Conservation (phyloP, 2,797 vertebrate genomes). For the Myotis pilosus region DNA sequence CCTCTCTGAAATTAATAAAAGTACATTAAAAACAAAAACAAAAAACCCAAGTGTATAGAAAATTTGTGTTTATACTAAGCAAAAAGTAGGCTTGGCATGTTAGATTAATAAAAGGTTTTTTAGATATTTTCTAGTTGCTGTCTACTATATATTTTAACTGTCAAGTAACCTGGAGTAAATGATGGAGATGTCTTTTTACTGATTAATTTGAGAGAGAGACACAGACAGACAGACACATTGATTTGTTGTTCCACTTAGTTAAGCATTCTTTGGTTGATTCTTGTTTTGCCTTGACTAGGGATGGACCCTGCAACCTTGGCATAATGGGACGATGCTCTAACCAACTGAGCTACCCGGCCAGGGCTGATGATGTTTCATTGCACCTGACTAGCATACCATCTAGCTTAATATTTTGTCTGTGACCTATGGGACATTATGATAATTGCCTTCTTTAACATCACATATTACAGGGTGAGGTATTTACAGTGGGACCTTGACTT, state of each 20-base stretch:
- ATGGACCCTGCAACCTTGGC: not conserved
- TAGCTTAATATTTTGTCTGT: constrained; percentile 15
- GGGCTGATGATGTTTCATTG: not conserved
- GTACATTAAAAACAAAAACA: not conserved
- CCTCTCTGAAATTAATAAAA: too few relatives aligned
- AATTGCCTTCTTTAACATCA: not conserved
- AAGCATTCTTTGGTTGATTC: not conserved
- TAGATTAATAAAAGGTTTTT: constrained; percentile 42
- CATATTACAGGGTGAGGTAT: not conserved
- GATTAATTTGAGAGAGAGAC: not conserved
- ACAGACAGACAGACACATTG: not conserved
- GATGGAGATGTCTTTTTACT: not conserved
- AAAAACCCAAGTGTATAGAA: not conserved
- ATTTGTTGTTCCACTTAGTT: not conserved
- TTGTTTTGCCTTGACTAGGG: not conserved
- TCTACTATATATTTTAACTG: not conserved
- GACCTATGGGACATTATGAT: not conserved
- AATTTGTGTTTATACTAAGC: not conserved
- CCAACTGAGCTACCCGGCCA: not conserved
- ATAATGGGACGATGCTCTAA: not conserved
- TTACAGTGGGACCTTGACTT: not conserved
- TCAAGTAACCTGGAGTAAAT: not conserved
- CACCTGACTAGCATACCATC: not conserved
- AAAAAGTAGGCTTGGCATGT: not conserved
- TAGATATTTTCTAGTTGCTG: not conserved